These are phyloP conservation scores for Heteromyza rotundicornis DNA, from an alignment of 2,888 invertebrate genomes.

Conservation along the genomic window DNA sequence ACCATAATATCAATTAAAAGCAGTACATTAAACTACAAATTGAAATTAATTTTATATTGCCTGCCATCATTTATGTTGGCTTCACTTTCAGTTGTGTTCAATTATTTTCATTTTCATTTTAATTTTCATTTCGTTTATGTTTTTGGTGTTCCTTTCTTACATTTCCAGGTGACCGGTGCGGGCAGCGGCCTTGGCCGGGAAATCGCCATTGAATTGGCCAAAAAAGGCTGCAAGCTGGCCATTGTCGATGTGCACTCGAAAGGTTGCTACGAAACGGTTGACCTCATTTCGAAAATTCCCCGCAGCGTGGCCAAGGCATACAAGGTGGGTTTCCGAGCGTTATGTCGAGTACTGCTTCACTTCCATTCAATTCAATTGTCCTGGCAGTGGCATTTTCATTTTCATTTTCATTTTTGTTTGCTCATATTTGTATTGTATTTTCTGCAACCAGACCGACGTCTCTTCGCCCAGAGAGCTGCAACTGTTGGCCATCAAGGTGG, in stretches of 20 bases:
- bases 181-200: constrained; percentile 64
- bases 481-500: constrained; percentile 55
- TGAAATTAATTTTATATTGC: no score
- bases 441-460: constrained; percentile 53
- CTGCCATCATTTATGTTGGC: no score
- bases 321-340: constrained; percentile 51
- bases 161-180: constrained; percentile 62
- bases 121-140: constrained; percentile 2
- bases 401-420: no score
- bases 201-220: constrained; percentile 60
- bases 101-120: not conserved
- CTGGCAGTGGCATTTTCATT: no score
- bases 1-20: no score
- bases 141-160: not conserved
- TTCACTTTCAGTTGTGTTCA: no score
- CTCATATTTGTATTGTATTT: constrained; percentile 29
- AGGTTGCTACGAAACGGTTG: constrained; percentile 58
- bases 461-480: constrained; percentile 57
- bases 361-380: no score
- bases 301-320: constrained; percentile 57
- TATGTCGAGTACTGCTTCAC: no score
- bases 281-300: constrained; percentile 54
- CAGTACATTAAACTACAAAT: no score
- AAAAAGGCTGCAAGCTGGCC: constrained; percentile 61
- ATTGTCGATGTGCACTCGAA: constrained; percentile 60